Conservation (phyloP, 2,797 vertebrate species). For the Ciconia nigra region DNA sequence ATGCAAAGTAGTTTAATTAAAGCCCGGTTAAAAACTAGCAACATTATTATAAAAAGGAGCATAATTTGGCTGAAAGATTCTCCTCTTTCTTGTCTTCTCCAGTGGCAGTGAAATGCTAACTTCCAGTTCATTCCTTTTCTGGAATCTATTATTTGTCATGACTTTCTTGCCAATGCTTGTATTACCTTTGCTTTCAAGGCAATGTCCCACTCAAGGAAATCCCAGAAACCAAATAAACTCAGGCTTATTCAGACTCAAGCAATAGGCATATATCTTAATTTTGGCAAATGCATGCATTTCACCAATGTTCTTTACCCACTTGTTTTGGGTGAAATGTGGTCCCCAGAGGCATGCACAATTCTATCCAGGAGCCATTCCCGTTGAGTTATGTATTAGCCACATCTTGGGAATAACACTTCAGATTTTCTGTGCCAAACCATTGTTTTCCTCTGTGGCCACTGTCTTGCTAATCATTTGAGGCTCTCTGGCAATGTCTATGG, state of each 20-base stretch:
- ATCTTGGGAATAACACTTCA: background rate
- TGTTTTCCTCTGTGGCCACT: background rate
- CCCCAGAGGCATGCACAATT: background rate
- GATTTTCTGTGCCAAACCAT: rapidly evolving
- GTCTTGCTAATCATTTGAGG: background rate
- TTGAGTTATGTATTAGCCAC: background rate
- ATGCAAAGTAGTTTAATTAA: background rate
- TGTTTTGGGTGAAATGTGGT: background rate
- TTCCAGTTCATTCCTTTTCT: background rate
- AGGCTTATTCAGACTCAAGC: background rate
- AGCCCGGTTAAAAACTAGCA: background rate
- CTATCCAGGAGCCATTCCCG: background rate
- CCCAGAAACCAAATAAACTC: background rate
- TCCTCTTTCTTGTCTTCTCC: background rate
- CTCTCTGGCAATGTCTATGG: background rate
- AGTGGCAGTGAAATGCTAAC: background rate
- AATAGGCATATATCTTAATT: background rate
- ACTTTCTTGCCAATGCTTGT: background rate
- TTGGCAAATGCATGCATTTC: background rate
- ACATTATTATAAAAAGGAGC: background rate
- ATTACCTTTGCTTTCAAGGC: background rate
- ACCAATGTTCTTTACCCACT: background rate
- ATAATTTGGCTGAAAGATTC: background rate
- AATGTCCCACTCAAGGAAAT: background rate
- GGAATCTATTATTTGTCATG: background rate